A percentile compares a stretch with the other conserved stretches of the same genome.
phyloP scores from a whole-genome alignment of 2,888 invertebrate genomes.

The Griposia aprilina region DNA sequence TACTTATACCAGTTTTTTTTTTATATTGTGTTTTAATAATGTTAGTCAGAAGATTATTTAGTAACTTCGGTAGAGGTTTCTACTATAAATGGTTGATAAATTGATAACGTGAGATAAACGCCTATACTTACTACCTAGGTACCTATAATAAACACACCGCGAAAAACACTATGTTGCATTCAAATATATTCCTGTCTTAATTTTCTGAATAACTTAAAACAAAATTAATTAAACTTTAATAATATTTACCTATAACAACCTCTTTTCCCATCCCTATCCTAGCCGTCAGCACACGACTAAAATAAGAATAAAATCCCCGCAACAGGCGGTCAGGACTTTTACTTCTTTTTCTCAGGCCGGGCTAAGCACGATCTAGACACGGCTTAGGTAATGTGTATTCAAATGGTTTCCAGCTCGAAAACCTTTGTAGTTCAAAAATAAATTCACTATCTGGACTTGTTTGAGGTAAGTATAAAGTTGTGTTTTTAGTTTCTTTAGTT shows the following conservation, averaged over 20 bases:
- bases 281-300: conserved; percentile 68
- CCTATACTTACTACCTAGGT: neutral
- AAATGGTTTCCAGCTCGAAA: conserved; percentile 55
- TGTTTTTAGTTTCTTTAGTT: conserved; percentile 17
- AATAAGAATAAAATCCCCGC: conserved; percentile 75
- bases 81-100: neutral
- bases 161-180: neutral
- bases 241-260: conserved; percentile 26
- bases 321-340: conserved; percentile 73
- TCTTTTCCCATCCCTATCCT: conserved; percentile 47
- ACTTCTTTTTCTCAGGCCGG: conserved; percentile 69
- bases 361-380: conserved; percentile 69
- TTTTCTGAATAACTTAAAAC: neutral
- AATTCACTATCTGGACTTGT: conserved; percentile 42
- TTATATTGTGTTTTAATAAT: neutral
- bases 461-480: conserved; percentile 16
- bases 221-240: neutral
- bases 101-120: neutral
- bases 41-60: neutral
- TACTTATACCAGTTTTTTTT: too few species aligned
- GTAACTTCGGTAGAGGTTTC: neutral
- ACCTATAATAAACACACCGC: neutral
- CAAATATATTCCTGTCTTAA: neutral
- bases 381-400: conserved; percentile 67
- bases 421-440: conserved; percentile 62